These are phyloP conservation scores for Myotis vivesi DNA, from an alignment of 2,797 vertebrate genomes.

Conservation along the genomic window DNA sequence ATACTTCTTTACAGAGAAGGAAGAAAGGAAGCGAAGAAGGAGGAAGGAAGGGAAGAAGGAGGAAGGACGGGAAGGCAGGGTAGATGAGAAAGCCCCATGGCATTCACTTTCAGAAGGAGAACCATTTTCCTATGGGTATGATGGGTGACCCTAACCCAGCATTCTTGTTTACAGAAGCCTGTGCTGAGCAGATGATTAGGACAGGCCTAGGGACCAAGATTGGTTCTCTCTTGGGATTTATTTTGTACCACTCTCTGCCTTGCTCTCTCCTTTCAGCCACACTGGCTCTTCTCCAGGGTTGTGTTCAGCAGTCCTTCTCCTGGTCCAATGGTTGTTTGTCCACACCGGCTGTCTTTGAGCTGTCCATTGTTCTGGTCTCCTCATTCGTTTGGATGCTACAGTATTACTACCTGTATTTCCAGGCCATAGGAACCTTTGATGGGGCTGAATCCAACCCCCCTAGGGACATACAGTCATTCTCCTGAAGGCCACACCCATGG, in stretches of 20 bases:
- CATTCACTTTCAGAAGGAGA: not conserved
- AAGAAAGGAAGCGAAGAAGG: not conserved
- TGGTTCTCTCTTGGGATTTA: not conserved
- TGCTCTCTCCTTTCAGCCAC: not conserved
- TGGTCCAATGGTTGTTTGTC: not conserved
- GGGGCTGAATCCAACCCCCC: not conserved
- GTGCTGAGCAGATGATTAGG: not conserved
- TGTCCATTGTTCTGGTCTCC: not conserved
- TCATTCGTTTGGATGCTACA: not conserved
- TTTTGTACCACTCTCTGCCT: not conserved
- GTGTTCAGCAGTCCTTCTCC: not conserved
- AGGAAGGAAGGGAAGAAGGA: not conserved
- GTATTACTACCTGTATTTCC: not conserved
- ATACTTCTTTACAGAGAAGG: not conserved
- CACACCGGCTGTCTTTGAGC: not conserved
- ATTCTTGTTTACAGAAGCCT: not conserved
- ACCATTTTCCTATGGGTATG: not conserved
- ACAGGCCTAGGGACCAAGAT: not conserved
- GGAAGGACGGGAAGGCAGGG: not conserved
- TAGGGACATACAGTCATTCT: not conserved
- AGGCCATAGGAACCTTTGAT: not conserved
- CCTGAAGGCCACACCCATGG: not conserved
- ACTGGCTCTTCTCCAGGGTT: not conserved
- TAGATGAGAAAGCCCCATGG: not conserved
- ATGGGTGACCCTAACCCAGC: not conserved